Percentiles rank a stretch among this genome's conserved stretches.
phyloP scores from a whole-genome alignment of 2,888 invertebrate genomes.

The Cantharis lateralis region DNA sequence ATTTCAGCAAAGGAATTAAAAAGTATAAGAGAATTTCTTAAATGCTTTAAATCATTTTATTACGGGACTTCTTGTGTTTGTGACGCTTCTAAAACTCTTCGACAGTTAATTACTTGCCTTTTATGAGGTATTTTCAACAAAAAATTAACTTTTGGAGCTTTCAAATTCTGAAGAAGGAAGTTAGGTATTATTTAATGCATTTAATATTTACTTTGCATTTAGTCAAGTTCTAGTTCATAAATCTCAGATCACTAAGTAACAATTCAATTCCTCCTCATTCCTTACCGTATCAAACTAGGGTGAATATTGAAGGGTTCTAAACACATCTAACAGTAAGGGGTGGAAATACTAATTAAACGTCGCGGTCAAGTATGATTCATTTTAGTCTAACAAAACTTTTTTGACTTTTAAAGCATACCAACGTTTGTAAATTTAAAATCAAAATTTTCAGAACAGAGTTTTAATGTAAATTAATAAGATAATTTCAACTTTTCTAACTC shows the following conservation, averaged over 20 bases:
- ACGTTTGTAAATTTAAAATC: not conserved
- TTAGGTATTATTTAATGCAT: not conserved
- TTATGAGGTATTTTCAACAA: not conserved
- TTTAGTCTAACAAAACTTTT: slow-evolving; percentile 3
- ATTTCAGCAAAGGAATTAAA: slow-evolving; percentile 9
- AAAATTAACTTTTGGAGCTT: not conserved
- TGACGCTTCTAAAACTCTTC: not conserved
- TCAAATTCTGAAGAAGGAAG: not conserved
- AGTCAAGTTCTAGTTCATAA: slow-evolving; percentile 11
- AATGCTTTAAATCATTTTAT: not conserved
- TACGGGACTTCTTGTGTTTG: not conserved
- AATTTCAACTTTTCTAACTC: no score
- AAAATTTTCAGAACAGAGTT: not conserved
- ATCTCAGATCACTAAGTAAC: slow-evolving; percentile 20
- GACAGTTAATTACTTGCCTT: not conserved
- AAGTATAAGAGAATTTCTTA: not conserved
- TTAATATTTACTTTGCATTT: slow-evolving; percentile 12
- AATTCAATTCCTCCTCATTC: slow-evolving; percentile 12
- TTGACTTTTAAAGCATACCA: not conserved
- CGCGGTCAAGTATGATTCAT: slow-evolving; percentile 23
- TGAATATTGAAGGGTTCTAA: slow-evolving; percentile 22
- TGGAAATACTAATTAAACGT: slow-evolving; percentile 43
- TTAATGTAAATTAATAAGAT: not conserved
- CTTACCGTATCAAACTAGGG: slow-evolving; percentile 14
- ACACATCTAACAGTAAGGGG: slow-evolving; percentile 41